Evolutionary conservation across 2,888 invertebrate genomes (phyloP).

Genomic region (Drosophila anceps): DNA sequence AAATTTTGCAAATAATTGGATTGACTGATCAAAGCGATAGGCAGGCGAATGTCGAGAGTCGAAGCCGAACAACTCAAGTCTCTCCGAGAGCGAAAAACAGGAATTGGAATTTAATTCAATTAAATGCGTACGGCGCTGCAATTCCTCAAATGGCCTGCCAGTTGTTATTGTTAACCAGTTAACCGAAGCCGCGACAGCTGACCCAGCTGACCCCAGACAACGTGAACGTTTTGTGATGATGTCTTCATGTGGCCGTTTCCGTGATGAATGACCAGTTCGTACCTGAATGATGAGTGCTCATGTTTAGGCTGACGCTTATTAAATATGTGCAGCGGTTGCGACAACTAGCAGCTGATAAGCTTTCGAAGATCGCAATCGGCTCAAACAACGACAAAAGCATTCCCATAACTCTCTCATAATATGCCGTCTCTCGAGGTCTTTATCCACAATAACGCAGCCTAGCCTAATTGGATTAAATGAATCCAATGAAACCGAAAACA

Average conservation of each 20-base stretch:
- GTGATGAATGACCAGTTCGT: constrained; percentile 55
- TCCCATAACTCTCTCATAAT: constrained; percentile 67
- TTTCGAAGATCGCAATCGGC: constrained; percentile 34
- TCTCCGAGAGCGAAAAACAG: constrained; percentile 22
- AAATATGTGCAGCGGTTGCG: constrained; percentile 71
- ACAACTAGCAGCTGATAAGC: constrained; percentile 64
- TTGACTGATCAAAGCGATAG: constrained; percentile 85
- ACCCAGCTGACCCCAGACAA: constrained; percentile 70
- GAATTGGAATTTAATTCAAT: constrained; percentile 84
- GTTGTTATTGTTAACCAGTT: constrained; percentile 58
- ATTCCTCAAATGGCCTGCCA: constrained; percentile 78
- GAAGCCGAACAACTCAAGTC: background rate
- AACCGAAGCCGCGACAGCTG: constrained; percentile 60
- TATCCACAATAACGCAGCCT: constrained; percentile 41
- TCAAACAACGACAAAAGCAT: constrained; percentile 54
- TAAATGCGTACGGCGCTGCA: constrained; percentile 83
- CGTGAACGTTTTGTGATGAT: constrained; percentile 53
- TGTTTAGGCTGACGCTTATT: constrained; percentile 68
- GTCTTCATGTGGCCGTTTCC: constrained; percentile 59
- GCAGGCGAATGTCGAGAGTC: constrained; percentile 46
- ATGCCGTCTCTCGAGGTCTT: constrained; percentile 29
- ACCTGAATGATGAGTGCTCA: constrained; percentile 73
- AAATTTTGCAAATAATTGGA: constrained; percentile 85
- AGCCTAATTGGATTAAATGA: constrained; percentile 77
- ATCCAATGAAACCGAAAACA: constrained; percentile 75